Evolutionary conservation across 2,888 invertebrate genomes (phyloP).

Genomic region (Carcina quercana): DNA sequence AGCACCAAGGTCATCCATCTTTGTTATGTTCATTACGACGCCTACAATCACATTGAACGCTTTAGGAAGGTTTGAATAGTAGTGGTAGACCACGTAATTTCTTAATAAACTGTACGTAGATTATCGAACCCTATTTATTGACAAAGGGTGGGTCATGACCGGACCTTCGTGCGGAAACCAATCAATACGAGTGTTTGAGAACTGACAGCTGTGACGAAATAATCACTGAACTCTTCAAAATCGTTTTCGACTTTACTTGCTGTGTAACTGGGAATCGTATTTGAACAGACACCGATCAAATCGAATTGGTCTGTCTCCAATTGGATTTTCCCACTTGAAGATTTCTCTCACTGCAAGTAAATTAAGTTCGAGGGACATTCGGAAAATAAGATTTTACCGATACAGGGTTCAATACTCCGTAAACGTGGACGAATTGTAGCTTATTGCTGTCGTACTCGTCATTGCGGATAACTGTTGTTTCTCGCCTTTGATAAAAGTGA

Average conservation of each 20-base stretch:
- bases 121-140: constrained; percentile 18
- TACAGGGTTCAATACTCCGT: too few species aligned
- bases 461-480: too few species aligned
- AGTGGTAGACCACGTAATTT: neutral
- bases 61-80: too few species aligned
- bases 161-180: constrained; percentile 13
- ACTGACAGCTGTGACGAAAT: constrained; percentile 21
- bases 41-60: constrained; percentile 4
- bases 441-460: too few species aligned
- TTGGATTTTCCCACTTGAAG: constrained; percentile 27
- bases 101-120: too few species aligned
- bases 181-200: constrained; percentile 13
- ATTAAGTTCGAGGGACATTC: constrained; percentile 26
- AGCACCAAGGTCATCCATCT: constrained; percentile 14
- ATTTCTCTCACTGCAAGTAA: constrained; percentile 23
- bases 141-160: constrained; percentile 19
- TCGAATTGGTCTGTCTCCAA: constrained; percentile 30
- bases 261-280: constrained; percentile 12
- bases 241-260: constrained; percentile 13
- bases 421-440: too few species aligned
- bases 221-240: constrained; percentile 21
- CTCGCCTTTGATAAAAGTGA: too few species aligned
- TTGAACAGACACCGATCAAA: constrained; percentile 22
- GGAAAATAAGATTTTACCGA: constrained; percentile 14
- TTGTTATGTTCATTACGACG: constrained; percentile 3